Conservation (phyloP, 2,888 invertebrate species). For the Pterobdella sp. region DNA sequence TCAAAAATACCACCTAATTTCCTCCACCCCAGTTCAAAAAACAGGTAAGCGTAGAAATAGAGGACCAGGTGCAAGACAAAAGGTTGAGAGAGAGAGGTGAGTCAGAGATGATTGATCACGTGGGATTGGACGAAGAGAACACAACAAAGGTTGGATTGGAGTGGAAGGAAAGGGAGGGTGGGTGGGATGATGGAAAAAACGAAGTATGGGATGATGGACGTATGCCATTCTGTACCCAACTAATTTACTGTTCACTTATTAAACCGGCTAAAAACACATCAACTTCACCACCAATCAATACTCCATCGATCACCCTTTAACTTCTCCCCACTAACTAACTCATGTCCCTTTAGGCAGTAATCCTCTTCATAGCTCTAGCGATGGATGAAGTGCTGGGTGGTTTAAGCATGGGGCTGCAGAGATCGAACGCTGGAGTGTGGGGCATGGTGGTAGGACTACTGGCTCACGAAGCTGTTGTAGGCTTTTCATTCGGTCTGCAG, state of each 20-base stretch:
- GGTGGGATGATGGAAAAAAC: background rate
- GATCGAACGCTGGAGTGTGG: constrained; percentile 43
- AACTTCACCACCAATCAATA: background rate
- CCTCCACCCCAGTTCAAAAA: background rate
- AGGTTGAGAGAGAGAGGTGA: background rate
- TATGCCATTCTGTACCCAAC: no score
- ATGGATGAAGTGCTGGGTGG: constrained; percentile 41
- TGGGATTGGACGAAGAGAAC: background rate
- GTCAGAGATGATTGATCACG: background rate
- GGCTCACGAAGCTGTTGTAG: constrained; percentile 57
- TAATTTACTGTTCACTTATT: no score
- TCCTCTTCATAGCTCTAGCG: constrained; percentile 57
- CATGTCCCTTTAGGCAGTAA: constrained; percentile 2
- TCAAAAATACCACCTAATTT: background rate
- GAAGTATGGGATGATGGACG: background rate
- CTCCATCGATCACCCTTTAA: background rate
- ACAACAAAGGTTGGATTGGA: background rate
- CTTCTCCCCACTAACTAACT: background rate
- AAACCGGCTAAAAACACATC: background rate
- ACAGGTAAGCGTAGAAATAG: constrained; percentile 4
- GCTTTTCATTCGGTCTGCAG: constrained; percentile 57
- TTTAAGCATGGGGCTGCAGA: constrained; percentile 52
- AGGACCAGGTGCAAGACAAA: constrained; percentile 7
- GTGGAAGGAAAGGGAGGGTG: background rate
- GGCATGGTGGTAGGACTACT: constrained; percentile 55